Conservation (phyloP, 2,113 vertebrate genomes). For the Larimichthys crocea region DNA sequence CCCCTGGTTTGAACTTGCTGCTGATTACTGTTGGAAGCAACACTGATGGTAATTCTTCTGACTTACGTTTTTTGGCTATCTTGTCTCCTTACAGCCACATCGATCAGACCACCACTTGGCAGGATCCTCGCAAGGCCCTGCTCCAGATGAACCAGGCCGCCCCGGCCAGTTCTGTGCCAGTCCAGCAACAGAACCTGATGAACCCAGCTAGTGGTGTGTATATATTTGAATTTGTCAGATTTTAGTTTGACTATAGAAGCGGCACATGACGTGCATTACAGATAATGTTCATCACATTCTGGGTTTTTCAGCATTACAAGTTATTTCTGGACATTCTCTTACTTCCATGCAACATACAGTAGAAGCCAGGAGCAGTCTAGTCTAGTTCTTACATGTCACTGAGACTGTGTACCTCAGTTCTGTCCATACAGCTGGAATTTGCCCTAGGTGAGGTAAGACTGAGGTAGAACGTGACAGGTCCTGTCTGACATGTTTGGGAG, state of each 20-base stretch:
- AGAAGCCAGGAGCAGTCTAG: slow-evolving; percentile 20
- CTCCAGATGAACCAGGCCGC: slow-evolving; percentile 93
- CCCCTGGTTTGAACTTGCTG: slow-evolving; percentile 20
- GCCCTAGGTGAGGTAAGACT: slow-evolving; percentile 70
- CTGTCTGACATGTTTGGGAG: slow-evolving; percentile 76
- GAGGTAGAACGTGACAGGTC: slow-evolving; percentile 77
- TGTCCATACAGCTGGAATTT: slow-evolving; percentile 67
- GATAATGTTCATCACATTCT: not conserved
- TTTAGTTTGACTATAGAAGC: not conserved
- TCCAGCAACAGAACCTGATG: slow-evolving; percentile 92
- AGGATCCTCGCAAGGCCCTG: slow-evolving; percentile 95
- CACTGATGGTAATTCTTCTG: not conserved
- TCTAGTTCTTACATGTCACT: slow-evolving; percentile 69
- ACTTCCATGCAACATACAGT: slow-evolving; percentile 1
- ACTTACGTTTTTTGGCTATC: not conserved
- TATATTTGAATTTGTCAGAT: not conserved
- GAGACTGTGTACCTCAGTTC: slow-evolving; percentile 42
- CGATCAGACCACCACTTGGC: slow-evolving; percentile 98
- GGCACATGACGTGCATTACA: not conserved
- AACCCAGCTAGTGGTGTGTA: slow-evolving; percentile 91
- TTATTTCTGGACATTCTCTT: slow-evolving; percentile 11
- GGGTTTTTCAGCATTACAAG: not conserved
- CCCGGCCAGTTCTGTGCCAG: slow-evolving; percentile 88
- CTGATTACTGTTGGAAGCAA: slow-evolving; percentile 13
- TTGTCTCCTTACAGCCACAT: slow-evolving; percentile 88